A percentile compares a stretch with the other conserved stretches of the same genome.
These are phyloP conservation scores for Apeltes quadracus DNA, from an alignment of 2,113 vertebrate genomes.

Conservation along the genomic window DNA sequence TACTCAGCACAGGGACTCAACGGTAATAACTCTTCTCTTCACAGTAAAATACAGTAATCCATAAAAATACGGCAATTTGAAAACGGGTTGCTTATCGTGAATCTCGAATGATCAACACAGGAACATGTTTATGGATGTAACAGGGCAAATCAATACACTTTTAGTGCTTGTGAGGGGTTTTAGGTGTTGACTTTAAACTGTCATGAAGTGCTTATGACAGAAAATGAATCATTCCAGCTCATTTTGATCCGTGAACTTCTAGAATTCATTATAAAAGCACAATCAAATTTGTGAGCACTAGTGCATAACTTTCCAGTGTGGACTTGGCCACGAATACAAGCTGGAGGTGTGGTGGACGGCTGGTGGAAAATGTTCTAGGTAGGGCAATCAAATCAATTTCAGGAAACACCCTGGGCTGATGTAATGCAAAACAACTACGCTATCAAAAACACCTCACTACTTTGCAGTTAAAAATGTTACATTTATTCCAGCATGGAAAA, in stretches of 20 bases:
- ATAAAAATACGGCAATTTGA: conserved; percentile 49
- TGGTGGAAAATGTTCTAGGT: too few species aligned
- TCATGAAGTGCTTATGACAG: conserved; percentile 23
- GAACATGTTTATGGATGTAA: conserved; percentile 59
- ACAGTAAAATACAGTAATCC: conserved; percentile 36
- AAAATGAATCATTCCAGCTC: conserved; percentile 47
- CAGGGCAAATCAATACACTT: conserved; percentile 61
- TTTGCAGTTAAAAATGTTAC: too few species aligned
- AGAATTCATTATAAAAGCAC: conserved; percentile 38
- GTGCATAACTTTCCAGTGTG: not conserved
- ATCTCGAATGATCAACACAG: conserved; percentile 48
- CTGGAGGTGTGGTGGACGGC: conserved; percentile 8
- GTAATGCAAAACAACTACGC: too few species aligned
- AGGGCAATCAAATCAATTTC: too few species aligned
- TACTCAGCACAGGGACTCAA: conserved; percentile 31
- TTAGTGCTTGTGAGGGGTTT: conserved; percentile 55
- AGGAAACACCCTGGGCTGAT: too few species aligned
- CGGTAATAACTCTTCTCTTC: conserved; percentile 28
- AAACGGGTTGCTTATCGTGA: conserved; percentile 26
- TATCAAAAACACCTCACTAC: too few species aligned
- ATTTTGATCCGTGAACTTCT: conserved; percentile 43
- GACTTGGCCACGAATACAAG: not conserved
- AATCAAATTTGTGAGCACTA: conserved; percentile 10
- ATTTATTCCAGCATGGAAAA: too few species aligned
- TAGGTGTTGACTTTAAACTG: conserved; percentile 33